Conservation (phyloP, 2,113 vertebrate genomes). For the Hylia prasina region DNA sequence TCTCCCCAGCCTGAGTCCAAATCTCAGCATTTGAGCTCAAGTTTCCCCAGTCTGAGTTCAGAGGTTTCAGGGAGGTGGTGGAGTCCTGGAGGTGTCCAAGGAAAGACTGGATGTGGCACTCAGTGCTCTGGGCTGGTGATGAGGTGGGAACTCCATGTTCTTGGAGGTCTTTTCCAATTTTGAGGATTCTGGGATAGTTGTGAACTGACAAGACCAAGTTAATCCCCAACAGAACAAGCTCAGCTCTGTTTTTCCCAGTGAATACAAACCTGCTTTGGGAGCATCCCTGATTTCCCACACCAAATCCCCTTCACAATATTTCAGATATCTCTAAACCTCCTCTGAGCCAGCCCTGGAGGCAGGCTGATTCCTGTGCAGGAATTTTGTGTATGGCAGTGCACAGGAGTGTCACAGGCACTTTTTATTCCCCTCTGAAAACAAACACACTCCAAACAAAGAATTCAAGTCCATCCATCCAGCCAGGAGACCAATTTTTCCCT, state of each 20-base stretch:
- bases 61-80: background rate
- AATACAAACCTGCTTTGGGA: background rate
- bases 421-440: background rate
- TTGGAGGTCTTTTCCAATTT: background rate
- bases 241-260: background rate
- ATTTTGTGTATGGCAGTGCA: background rate
- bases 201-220: background rate
- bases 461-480: background rate
- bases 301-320: accelerated
- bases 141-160: background rate
- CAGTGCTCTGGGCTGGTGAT: background rate
- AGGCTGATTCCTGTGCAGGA: background rate
- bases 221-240: background rate
- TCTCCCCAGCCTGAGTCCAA: background rate
- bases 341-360: background rate
- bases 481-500: background rate
- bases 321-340: background rate
- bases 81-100: background rate
- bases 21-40: background rate
- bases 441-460: background rate
- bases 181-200: background rate
- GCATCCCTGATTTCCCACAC: background rate
- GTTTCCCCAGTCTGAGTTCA: accelerated
- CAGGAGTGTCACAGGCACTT: background rate
- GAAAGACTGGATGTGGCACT: background rate